Evolutionary conservation across 2,888 invertebrate genomes (phyloP).

Genomic region (Melanargia galathea): DNA sequence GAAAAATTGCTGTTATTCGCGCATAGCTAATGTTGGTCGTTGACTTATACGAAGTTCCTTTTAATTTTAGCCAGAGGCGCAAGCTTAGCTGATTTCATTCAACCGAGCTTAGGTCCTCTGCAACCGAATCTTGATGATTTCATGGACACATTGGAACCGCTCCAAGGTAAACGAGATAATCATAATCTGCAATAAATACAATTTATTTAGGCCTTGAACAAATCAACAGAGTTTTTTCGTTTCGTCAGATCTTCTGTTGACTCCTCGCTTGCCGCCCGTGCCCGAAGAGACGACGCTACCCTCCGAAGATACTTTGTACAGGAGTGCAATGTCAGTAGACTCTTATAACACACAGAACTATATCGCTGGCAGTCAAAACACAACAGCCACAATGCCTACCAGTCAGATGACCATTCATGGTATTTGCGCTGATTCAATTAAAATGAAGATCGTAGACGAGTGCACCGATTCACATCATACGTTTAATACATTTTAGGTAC

Average conservation of each 20-base stretch:
- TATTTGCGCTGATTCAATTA: constrained; percentile 42
- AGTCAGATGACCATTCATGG: constrained; percentile 76
- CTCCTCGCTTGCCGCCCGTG: constrained; percentile 81
- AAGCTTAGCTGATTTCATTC: constrained; percentile 97
- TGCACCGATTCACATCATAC: not conserved
- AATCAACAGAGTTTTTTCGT: not conserved
- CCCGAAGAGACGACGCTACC: constrained; percentile 81
- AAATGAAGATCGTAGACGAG: constrained; percentile 9
- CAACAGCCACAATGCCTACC: constrained; percentile 67
- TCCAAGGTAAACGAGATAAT: constrained; percentile 84
- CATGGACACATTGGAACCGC: constrained; percentile 94
- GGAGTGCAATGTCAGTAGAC: constrained; percentile 71
- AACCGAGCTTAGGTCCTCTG: constrained; percentile 97
- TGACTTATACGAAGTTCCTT: constrained; percentile 37
- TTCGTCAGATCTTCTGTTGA: constrained; percentile 64
- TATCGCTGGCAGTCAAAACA: constrained; percentile 54
- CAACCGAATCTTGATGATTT: constrained; percentile 98
- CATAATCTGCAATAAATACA: not conserved
- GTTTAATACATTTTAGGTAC: constrained; percentile 58
- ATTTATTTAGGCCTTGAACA: not conserved
- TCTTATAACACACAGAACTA: constrained; percentile 63
- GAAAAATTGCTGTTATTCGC: not conserved
- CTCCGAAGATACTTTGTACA: constrained; percentile 78
- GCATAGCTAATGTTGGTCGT: constrained; percentile 6
- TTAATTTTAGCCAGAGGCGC: constrained; percentile 88